These are phyloP conservation scores for Falco novaeseelandiae DNA, from an alignment of 2,797 vertebrate species.

Conservation along the genomic window DNA sequence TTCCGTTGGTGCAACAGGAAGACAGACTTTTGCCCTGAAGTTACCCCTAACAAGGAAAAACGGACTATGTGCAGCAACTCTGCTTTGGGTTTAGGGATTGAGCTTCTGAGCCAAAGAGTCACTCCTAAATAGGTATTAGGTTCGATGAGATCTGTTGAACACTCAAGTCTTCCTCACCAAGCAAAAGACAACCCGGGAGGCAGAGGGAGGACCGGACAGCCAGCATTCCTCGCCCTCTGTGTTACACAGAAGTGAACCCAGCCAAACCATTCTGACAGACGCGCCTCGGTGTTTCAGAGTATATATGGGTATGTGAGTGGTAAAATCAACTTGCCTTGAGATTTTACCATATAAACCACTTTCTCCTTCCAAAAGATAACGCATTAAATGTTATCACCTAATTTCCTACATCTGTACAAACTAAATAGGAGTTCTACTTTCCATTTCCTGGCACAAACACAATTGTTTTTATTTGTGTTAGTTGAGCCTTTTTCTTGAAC, in stretches of 20 bases:
- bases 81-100: background rate
- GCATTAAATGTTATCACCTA: background rate
- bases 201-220: background rate
- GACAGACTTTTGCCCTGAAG: background rate
- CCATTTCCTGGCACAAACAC: background rate
- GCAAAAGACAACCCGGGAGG: background rate
- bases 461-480: background rate
- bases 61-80: background rate
- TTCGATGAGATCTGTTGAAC: background rate
- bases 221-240: background rate
- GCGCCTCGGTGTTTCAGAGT: background rate
- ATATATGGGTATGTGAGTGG: rapidly evolving
- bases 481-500: background rate
- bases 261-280: background rate
- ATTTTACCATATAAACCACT: background rate
- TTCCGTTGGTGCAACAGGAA: background rate
- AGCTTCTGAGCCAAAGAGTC: background rate
- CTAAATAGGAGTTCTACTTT: background rate
- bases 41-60: background rate
- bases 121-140: background rate
- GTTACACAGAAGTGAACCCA: background rate
- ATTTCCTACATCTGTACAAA: background rate
- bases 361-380: background rate
- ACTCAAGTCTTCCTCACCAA: background rate
- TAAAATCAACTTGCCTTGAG: background rate